Evolutionary conservation across 2,113 vertebrate species (phyloP).

Genomic region (Dermatemys mawii): DNA sequence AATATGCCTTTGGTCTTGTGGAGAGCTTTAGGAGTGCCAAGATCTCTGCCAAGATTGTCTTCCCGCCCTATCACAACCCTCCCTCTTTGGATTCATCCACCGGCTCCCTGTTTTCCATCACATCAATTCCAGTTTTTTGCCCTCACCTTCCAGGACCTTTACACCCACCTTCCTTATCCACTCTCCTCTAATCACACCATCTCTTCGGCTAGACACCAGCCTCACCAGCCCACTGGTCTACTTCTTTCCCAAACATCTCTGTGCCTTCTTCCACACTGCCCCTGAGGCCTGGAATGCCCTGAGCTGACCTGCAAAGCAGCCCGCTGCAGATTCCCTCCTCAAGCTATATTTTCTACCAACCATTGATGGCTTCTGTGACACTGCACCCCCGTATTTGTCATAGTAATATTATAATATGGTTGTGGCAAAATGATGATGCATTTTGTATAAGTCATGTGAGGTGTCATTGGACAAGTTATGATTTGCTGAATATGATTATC

Average conservation of each 20-base stretch:
- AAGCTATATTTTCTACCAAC: background rate
- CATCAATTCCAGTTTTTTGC: background rate
- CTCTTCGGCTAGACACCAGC: background rate
- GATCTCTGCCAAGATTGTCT: background rate
- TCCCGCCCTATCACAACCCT: background rate
- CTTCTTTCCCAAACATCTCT: background rate
- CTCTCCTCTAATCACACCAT: background rate
- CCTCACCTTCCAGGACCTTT: background rate
- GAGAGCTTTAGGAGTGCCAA: background rate
- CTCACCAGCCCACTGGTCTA: background rate
- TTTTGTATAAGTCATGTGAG: too few relatives aligned
- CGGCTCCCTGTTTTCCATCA: background rate
- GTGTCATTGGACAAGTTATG: too few relatives aligned
- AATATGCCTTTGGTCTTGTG: background rate
- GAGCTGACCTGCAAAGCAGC: background rate
- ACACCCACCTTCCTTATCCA: background rate
- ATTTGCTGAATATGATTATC: too few relatives aligned
- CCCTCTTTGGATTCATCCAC: background rate
- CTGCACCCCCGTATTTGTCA: too few relatives aligned
- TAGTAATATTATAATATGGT: too few relatives aligned
- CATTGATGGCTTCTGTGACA: background rate
- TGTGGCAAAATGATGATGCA: too few relatives aligned
- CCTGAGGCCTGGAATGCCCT: background rate
- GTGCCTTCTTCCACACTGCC: background rate
- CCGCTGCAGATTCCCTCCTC: background rate